Conservation (phyloP, 2,797 vertebrate species). For the Bovichtus variegatus region DNA sequence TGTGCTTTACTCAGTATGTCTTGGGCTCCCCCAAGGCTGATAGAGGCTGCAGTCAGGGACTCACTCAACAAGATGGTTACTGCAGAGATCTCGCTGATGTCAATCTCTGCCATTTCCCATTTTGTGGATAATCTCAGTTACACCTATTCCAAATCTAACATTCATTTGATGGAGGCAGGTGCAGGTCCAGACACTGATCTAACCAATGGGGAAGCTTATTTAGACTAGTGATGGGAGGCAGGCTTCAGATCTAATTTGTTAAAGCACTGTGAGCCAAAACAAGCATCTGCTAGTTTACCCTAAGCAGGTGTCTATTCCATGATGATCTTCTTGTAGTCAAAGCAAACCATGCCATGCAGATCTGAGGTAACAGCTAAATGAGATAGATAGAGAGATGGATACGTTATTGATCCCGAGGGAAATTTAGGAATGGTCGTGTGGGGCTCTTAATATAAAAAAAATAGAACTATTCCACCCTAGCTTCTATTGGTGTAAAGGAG, state of each 20-base stretch:
- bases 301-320: slow-evolving; percentile 22
- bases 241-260: slow-evolving; percentile 13
- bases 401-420: too few species aligned
- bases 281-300: slow-evolving; percentile 27
- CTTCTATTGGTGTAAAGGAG: background rate
- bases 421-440: background rate
- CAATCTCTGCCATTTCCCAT: background rate
- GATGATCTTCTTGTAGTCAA: background rate
- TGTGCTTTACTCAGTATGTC: slow-evolving; percentile 26
- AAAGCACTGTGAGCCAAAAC: slow-evolving; percentile 10
- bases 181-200: slow-evolving; percentile 6
- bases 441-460: background rate
- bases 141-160: background rate
- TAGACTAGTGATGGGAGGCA: background rate
- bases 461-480: slow-evolving; percentile 13
- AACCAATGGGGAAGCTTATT: slow-evolving; percentile 21
- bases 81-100: slow-evolving; percentile 19
- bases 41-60: slow-evolving; percentile 52
- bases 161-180: background rate
- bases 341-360: background rate
- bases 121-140: slow-evolving; percentile 1
- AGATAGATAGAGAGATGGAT: too few species aligned
- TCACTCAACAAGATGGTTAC: slow-evolving; percentile 39
- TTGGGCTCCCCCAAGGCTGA: slow-evolving; percentile 31
- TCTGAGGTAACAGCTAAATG: background rate